Evolutionary conservation across 2,797 vertebrate genomes (phyloP).

Genomic region (Oceanodroma leucorhoa): DNA sequence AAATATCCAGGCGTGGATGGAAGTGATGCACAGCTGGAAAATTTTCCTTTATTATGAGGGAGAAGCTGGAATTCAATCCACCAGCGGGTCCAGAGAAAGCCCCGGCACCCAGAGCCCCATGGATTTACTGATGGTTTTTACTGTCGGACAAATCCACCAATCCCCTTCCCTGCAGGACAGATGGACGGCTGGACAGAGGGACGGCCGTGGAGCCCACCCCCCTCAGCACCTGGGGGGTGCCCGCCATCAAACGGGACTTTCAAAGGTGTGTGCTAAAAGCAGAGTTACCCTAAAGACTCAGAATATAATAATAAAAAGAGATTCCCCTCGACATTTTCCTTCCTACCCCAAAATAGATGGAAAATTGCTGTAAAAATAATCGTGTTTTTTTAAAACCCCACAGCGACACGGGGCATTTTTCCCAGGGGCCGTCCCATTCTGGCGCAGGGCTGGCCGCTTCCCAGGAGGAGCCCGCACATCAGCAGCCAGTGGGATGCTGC

Average conservation of each 20-base stretch:
- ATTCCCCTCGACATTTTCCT: slow-evolving; percentile 11
- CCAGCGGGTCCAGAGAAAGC: not conserved
- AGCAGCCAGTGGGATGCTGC: not conserved
- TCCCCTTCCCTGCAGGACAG: not conserved
- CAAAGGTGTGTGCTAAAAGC: not conserved
- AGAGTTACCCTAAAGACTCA: not conserved
- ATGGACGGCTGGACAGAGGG: rapidly evolving
- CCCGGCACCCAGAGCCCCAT: not conserved
- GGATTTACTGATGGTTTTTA: not conserved
- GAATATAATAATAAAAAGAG: not conserved
- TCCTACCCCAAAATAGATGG: slow-evolving; percentile 33
- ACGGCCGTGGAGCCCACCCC: rapidly evolving
- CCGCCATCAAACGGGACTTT: rapidly evolving
- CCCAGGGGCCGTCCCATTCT: slow-evolving; percentile 21
- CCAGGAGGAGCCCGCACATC: not conserved
- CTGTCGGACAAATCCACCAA: rapidly evolving
- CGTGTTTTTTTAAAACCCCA: slow-evolving; percentile 5
- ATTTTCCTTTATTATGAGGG: not conserved
- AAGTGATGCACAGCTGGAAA: slow-evolving; percentile 36
- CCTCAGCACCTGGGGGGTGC: not conserved
- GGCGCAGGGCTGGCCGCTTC: not conserved
- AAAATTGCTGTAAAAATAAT: slow-evolving; percentile 62
- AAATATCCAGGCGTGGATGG: slow-evolving; percentile 24
- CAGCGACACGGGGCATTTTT: slow-evolving; percentile 2
- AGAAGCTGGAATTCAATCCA: not conserved